phyloP scores from a whole-genome alignment of 2,888 invertebrate species.

The Athetis lepigone region DNA sequence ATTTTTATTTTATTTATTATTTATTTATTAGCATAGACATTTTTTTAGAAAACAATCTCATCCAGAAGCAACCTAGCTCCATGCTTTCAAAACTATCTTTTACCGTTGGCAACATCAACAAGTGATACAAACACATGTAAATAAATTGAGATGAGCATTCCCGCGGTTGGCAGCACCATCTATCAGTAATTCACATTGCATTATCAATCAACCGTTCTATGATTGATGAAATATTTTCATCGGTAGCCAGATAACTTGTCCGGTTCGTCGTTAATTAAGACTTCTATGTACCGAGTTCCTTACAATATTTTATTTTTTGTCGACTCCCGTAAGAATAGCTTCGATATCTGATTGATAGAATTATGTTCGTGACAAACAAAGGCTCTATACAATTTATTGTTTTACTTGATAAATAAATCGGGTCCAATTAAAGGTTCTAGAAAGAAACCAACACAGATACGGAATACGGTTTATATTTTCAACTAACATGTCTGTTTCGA shows the following conservation, averaged over 20 bases:
- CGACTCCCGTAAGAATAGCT: slow-evolving; percentile 26
- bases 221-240: slow-evolving; percentile 89
- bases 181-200: slow-evolving; percentile 89
- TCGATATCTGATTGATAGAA: slow-evolving; percentile 44
- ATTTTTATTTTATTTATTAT: too few species aligned
- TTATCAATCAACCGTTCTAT: slow-evolving; percentile 88
- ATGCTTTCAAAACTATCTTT: slow-evolving; percentile 70
- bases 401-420: slow-evolving; percentile 2
- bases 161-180: slow-evolving; percentile 84
- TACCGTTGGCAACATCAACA: slow-evolving; percentile 87
- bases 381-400: slow-evolving; percentile 9
- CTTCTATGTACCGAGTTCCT: slow-evolving; percentile 75
- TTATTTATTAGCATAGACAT: too few species aligned
- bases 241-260: slow-evolving; percentile 89
- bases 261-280: slow-evolving; percentile 88
- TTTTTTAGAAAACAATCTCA: slow-evolving; percentile 21
- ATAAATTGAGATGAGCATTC: slow-evolving; percentile 88
- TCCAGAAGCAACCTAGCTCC: slow-evolving; percentile 41
- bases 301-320: slow-evolving; percentile 43
- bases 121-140: slow-evolving; percentile 89
- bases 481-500: slow-evolving; percentile 12
- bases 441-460: too few species aligned
- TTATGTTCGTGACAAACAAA: slow-evolving; percentile 31
- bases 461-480: too few species aligned
- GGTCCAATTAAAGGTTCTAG: slow-evolving; percentile 21